Percentiles rank a stretch among this genome's conserved stretches.
Conservation (phyloP, 1,140 invertebrate genomes). For the Drusus annulatus region DNA sequence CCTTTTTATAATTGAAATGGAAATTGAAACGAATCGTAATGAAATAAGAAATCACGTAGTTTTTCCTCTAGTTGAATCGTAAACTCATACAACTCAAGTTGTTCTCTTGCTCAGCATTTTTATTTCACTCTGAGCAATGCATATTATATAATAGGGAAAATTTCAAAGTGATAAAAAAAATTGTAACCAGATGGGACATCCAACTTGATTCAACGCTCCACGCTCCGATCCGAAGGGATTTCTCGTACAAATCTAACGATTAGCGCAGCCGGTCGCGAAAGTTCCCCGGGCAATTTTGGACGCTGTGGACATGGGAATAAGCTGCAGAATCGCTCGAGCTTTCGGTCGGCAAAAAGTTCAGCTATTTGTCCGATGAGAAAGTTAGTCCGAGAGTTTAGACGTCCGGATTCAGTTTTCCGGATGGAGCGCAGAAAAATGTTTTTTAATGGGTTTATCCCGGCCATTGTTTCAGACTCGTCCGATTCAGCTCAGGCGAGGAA, state of each 20-base stretch:
- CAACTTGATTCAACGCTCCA: background rate
- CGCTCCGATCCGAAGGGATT: conserved; percentile 20
- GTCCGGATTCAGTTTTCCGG: conserved; percentile 18
- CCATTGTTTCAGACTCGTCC: conserved; percentile 8
- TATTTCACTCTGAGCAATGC: too few species aligned
- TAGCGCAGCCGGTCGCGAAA: conserved; percentile 22
- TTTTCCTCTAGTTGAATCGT: too few species aligned
- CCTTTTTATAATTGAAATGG: too few species aligned
- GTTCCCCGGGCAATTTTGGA: background rate
- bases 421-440: conserved; percentile 1
- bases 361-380: conserved; percentile 23
- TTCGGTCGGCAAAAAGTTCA: background rate
- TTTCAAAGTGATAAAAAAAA: background rate
- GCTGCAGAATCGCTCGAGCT: background rate
- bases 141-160: too few species aligned
- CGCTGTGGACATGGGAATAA: background rate
- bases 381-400: conserved; percentile 8
- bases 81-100: too few species aligned
- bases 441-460: conserved; percentile 8
- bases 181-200: background rate
- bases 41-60: too few species aligned
- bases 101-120: too few species aligned
- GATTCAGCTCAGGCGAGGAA: too few species aligned
- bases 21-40: too few species aligned
- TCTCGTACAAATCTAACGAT: conserved; percentile 54